phyloP scores from a whole-genome alignment of 2,797 vertebrate genomes.

The Pyrocephalus nanus region DNA sequence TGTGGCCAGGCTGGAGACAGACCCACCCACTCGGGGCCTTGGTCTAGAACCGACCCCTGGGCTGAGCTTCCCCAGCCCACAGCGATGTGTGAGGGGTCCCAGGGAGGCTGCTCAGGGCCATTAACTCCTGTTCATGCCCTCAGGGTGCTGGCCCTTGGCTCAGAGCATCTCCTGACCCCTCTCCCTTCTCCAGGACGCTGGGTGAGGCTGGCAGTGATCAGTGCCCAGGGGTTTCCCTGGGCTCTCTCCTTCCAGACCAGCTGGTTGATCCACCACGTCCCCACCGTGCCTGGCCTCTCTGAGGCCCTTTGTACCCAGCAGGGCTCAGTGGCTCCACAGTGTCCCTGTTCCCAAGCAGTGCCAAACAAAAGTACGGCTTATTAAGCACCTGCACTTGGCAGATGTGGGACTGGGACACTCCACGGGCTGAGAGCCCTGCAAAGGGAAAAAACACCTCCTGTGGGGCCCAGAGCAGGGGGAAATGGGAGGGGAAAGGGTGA shows the following conservation, averaged over 20 bases:
- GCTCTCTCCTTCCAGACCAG: neutral
- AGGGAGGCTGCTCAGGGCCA: neutral
- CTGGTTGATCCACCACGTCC: accelerated
- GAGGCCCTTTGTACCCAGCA: neutral
- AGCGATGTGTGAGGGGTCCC: neutral
- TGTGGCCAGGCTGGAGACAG: neutral
- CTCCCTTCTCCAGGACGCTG: neutral
- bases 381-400: neutral
- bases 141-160: accelerated
- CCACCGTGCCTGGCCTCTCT: accelerated
- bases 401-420: neutral
- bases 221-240: neutral
- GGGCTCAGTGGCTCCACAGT: neutral
- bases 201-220: neutral
- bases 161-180: neutral
- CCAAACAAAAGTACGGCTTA: neutral
- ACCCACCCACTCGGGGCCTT: neutral
- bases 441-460: neutral
- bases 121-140: neutral
- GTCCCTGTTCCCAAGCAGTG: accelerated
- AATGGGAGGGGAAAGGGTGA: neutral
- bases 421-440: neutral
- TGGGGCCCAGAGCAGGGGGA: neutral
- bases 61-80: neutral
- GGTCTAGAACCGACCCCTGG: neutral